Percentiles rank a stretch among this genome's conserved stretches.
These are phyloP conservation scores for Passerina amoena DNA, from an alignment of 2,113 vertebrate genomes.

Conservation along the genomic window DNA sequence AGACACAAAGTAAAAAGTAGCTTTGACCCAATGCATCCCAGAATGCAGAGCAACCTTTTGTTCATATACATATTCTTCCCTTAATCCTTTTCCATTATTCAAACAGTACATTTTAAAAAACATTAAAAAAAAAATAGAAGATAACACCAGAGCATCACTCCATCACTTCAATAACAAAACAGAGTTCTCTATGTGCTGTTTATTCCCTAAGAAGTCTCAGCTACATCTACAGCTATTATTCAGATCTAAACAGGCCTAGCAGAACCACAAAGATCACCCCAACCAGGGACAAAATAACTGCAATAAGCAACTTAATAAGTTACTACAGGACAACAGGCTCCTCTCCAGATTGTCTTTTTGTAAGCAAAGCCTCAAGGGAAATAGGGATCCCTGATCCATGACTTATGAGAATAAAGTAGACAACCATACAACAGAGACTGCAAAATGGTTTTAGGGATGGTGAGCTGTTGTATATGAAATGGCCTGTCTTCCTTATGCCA, in stretches of 20 bases:
- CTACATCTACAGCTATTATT: not conserved
- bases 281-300: not conserved
- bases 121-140: not conserved
- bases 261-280: not conserved
- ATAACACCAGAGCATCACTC: not conserved
- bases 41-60: not conserved
- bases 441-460: not conserved
- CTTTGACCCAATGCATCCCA: not conserved
- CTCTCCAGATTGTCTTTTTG: not conserved
- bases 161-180: not conserved
- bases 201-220: not conserved
- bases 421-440: not conserved
- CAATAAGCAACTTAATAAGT: not conserved
- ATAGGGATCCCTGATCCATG: not conserved
- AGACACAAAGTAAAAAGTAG: not conserved
- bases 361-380: not conserved
- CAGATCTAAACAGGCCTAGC: not conserved
- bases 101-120: not conserved
- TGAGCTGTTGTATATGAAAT: not conserved
- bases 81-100: not conserved
- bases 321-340: not conserved
- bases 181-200: not conserved
- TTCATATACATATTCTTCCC: not conserved
- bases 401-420: not conserved
- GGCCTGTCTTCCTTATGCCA: not conserved